phyloP scores from a whole-genome alignment of 2,113 vertebrate species.

The Melanotaenia duboulayi region DNA sequence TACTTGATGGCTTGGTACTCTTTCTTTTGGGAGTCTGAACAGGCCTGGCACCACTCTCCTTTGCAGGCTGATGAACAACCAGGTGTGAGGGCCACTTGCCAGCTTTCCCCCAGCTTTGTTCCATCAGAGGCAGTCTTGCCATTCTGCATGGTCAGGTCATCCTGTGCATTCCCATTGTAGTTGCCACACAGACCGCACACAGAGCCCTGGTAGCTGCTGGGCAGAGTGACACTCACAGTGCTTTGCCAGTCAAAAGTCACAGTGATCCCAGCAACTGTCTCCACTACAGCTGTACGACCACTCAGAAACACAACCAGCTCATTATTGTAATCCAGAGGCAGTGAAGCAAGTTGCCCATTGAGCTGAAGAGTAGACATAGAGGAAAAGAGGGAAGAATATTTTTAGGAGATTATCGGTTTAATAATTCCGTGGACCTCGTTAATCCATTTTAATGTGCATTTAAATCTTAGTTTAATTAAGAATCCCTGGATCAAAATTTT shows the following conservation, averaged over 20 bases:
- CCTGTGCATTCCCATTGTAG: constrained; percentile 61
- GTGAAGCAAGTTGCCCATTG: constrained; percentile 57
- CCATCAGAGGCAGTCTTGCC: constrained; percentile 35
- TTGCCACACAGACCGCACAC: constrained; percentile 78
- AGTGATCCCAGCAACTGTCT: constrained; percentile 71
- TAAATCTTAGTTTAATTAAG: constrained; percentile 69
- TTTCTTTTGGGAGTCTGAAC: constrained; percentile 55
- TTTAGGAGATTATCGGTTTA: constrained; percentile 65
- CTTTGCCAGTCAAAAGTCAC: constrained; percentile 76
- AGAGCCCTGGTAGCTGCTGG: constrained; percentile 57
- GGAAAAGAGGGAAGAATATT: constrained; percentile 40
- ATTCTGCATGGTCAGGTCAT: constrained; percentile 66
- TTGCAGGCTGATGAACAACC: constrained; percentile 68
- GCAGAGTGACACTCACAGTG: constrained; percentile 53
- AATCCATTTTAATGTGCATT: constrained; percentile 69
- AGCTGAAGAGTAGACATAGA: constrained; percentile 56
- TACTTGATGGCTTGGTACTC: constrained; percentile 39
- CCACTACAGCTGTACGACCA: constrained; percentile 59
- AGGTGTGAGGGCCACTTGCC: constrained; percentile 46
- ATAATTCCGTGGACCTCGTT: constrained; percentile 59
- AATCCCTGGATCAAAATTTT: constrained; percentile 57
- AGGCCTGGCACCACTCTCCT: constrained; percentile 50
- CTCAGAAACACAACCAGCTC: constrained; percentile 59
- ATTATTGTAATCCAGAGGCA: constrained; percentile 67
- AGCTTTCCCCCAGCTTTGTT: constrained; percentile 65